phyloP scores from a whole-genome alignment of 1,140 invertebrate genomes.

The Metaphire vulgaris region DNA sequence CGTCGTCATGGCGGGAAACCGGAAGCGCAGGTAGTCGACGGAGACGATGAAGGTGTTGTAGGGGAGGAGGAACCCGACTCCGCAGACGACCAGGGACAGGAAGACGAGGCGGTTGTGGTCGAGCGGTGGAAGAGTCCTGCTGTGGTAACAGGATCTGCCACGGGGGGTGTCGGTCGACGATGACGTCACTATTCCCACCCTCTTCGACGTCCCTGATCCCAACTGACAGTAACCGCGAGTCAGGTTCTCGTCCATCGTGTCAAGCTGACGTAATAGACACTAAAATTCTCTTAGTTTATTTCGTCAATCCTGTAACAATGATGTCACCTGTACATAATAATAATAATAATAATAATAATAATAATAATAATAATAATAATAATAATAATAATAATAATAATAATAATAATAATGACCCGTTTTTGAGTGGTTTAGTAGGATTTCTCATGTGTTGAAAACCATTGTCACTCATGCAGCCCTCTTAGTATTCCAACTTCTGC shows the following conservation, averaged over 20 bases:
- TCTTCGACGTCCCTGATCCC: background rate
- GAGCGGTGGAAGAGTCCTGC: background rate
- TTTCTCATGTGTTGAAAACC: too few relatives aligned
- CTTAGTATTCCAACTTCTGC: too few relatives aligned
- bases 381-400: too few relatives aligned
- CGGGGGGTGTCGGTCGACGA: background rate
- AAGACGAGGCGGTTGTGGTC: constrained; percentile 66
- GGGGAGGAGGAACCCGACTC: constrained; percentile 80
- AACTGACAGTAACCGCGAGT: background rate
- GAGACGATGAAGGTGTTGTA: constrained; percentile 88
- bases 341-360: too few relatives aligned
- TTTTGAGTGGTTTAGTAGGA: too few relatives aligned
- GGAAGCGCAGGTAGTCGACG: constrained; percentile 64
- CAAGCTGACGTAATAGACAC: too few relatives aligned
- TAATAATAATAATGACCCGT: too few relatives aligned
- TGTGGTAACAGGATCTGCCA: background rate
- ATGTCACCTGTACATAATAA: too few relatives aligned
- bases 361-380: too few relatives aligned
- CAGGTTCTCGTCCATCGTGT: background rate
- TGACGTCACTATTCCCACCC: background rate
- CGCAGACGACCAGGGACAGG: constrained; percentile 70
- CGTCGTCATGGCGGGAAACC: background rate
- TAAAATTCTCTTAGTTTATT: too few relatives aligned
- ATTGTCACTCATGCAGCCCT: too few relatives aligned
- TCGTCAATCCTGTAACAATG: too few relatives aligned